These are phyloP conservation scores for Actinia equina DNA, from an alignment of 64 coral and sea anemone genomes.

Conservation along the genomic window DNA sequence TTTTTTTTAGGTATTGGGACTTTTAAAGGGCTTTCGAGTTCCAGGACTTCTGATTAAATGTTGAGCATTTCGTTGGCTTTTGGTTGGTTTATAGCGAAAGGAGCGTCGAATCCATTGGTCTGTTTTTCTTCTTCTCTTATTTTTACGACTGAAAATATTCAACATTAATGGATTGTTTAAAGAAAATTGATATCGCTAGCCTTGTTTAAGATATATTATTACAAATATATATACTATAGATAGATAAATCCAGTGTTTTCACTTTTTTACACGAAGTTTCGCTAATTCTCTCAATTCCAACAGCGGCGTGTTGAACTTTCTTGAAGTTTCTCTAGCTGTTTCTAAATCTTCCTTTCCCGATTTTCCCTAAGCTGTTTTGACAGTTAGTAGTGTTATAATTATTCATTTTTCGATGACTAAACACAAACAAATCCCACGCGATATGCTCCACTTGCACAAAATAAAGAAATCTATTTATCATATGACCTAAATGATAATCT, in stretches of 20 bases:
- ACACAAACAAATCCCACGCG: not conserved
- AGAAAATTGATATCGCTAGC: too few relatives aligned
- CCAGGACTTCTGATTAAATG: too few relatives aligned
- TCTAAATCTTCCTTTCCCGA: not conserved
- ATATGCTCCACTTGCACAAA: not conserved
- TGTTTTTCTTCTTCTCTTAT: not conserved
- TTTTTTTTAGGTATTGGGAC: too few relatives aligned
- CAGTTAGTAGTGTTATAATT: not conserved
- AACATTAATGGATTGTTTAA: too few relatives aligned
- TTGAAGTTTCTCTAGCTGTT: not conserved
- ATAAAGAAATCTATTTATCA: not conserved
- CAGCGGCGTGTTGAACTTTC: not conserved
- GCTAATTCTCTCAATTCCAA: not conserved
- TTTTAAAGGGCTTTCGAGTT: too few relatives aligned
- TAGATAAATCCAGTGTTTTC: too few relatives aligned
- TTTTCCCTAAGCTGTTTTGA: not conserved
- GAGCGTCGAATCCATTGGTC: not conserved
- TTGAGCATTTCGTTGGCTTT: not conserved
- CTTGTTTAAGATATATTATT: too few relatives aligned
- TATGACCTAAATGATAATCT: not conserved
- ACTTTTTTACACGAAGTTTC: not conserved
- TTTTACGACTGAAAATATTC: too few relatives aligned
- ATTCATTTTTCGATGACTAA: not conserved
- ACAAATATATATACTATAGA: too few relatives aligned
- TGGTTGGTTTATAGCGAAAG: not conserved